Evolutionary conservation across 2,888 invertebrate species (phyloP).

Genomic region (Antheraea yamamai): DNA sequence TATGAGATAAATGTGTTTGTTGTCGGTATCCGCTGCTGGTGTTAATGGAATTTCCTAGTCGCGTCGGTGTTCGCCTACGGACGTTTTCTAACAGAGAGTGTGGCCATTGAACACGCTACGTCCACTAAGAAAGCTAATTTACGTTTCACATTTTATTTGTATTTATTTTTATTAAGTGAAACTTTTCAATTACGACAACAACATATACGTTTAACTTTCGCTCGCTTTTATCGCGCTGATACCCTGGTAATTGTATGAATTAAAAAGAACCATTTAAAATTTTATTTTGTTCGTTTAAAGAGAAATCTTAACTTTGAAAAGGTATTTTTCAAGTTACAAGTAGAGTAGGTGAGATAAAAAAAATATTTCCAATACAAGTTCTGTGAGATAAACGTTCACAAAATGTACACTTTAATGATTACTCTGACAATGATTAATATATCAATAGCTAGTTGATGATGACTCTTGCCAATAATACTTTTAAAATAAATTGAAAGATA

Average conservation of each 20-base stretch:
- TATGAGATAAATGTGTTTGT: slow-evolving; percentile 31
- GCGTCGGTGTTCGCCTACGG: slow-evolving; percentile 35
- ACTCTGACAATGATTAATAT: no score
- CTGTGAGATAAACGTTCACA: no score
- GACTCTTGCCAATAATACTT: no score
- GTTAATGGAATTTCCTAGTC: slow-evolving; percentile 66
- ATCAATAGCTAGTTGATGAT: no score
- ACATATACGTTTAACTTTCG: not conserved
- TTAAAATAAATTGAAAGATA: no score
- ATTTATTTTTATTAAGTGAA: not conserved
- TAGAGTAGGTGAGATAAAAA: no score
- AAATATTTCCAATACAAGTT: no score
- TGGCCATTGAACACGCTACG: slow-evolving; percentile 20
- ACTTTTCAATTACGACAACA: not conserved
- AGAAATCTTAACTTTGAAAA: no score
- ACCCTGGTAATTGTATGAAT: not conserved
- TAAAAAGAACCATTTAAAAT: no score
- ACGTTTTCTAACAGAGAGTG: slow-evolving; percentile 18
- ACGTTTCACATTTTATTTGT: not conserved
- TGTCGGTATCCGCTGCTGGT: slow-evolving; percentile 23
- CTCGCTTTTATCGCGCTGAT: not conserved
- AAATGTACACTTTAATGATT: no score
- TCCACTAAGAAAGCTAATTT: not conserved
- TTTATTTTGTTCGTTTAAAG: no score
- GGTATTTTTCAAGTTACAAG: no score